Base-by-base conservation (phyloP, 2,888 invertebrate genomes). In the Saturnia pavonia region DNA sequence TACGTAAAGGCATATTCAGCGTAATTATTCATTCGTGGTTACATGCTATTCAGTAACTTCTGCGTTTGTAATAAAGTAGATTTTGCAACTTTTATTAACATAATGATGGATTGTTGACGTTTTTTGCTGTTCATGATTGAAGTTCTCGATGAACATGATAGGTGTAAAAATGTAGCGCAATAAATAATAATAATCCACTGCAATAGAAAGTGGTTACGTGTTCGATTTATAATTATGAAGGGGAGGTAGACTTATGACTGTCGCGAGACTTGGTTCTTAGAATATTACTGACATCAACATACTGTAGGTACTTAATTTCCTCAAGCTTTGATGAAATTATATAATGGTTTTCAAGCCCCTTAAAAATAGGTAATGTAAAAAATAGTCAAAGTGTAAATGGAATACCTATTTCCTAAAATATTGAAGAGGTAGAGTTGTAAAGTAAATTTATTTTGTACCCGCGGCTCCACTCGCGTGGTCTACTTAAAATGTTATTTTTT, bases 1-100 rank as follows among this genome's bases (percentile, higher is more conserved):
- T 87, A 80, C 85, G 85, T 74, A 84, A 87, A 81, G 73, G 71
- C 74, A 82, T 80, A 80, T 80, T 81, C 76, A 74, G 73, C 69
- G 75, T 77, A 73, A 77, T 77, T 75, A 75, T 66, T 71, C 70
- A 69, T 73, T 69, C 51, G 68, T 72, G 63, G 76, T 71, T 73
- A 75, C 72, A 72, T 71, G 73, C 79, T 78, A 83, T 68, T 68
- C 51, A 54, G 54, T 34, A 54, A 74, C 75, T 75, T 76, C 75
- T 70, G 72, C 76, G 76, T 74, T 77, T 74, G 65, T 42, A 63
- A 72, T 70, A 76, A 68, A 70, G 71, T 40, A 78, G 74, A 81
- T 48, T 48, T 69, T 71, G 74, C 77, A 73, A 68, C 82, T 76
- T 72, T 0, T 0, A 54, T 8, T 25, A 66, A 34, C 54, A 25